These are phyloP conservation scores for Nesoenas mayeri DNA, from an alignment of 2,113 vertebrate species.

Conservation along the genomic window DNA sequence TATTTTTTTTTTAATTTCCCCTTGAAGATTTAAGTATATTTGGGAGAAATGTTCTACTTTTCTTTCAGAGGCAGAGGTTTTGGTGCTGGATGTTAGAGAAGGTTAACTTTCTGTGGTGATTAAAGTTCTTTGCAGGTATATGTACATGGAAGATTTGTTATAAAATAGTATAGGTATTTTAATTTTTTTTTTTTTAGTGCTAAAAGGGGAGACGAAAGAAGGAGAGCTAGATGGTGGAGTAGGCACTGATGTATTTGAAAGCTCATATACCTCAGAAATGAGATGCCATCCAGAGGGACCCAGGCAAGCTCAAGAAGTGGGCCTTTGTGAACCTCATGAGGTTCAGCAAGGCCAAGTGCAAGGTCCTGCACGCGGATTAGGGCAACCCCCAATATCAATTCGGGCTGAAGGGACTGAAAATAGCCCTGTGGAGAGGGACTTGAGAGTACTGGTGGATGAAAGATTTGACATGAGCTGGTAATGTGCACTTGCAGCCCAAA, in stretches of 20 bases:
- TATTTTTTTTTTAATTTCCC: neutral
- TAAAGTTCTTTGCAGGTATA: neutral
- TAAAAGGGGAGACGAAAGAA: neutral
- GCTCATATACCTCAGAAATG: no score
- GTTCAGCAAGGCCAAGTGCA: no score
- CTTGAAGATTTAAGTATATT: rapidly evolving
- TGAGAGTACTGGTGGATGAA: no score
- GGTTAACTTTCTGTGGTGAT: neutral
- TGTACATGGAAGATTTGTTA: neutral
- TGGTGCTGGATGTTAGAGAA: neutral
- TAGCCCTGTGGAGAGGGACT: no score
- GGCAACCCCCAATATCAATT: no score
- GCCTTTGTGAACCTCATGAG: no score
- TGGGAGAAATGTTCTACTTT: neutral
- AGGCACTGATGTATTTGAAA: neutral
- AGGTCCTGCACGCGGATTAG: no score
- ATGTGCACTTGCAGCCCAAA: no score
- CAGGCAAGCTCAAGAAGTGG: no score
- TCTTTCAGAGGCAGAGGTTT: neutral
- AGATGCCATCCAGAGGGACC: no score
- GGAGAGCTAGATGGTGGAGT: neutral
- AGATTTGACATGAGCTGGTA: no score
- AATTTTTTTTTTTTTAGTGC: neutral
- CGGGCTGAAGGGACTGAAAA: no score
- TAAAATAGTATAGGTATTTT: neutral